These are phyloP conservation scores for Oncorhynchus kisutch DNA, from an alignment of 2,113 vertebrate genomes.

Conservation along the genomic window DNA sequence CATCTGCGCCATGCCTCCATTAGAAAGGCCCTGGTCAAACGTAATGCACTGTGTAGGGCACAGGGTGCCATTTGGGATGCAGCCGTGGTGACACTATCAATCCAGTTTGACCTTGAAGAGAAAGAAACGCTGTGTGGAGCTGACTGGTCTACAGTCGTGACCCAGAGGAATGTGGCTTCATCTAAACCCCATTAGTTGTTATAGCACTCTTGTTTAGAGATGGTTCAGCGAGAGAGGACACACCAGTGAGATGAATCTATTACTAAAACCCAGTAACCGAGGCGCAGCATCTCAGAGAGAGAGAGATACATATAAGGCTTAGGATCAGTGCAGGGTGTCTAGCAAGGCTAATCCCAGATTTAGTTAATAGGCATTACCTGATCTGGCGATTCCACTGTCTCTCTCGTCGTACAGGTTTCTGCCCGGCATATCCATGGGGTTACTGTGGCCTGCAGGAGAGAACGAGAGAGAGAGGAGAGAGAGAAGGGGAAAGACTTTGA, in stretches of 20 bases:
- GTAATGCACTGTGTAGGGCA: neutral
- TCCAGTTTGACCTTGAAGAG: neutral
- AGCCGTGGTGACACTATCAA: neutral
- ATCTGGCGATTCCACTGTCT: constrained; percentile 96
- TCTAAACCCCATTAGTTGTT: neutral
- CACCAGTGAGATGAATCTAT: neutral
- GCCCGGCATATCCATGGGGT: constrained; percentile 99
- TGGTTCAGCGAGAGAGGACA: neutral
- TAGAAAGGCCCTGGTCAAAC: neutral
- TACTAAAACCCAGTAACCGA: neutral
- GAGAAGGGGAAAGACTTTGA: neutral
- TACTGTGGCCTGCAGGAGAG: constrained; percentile 86
- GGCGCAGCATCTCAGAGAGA: neutral
- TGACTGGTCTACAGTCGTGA: too few species aligned
- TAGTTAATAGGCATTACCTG: constrained; percentile 79
- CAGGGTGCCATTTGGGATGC: too few species aligned
- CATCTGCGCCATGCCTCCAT: neutral
- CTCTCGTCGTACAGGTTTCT: constrained; percentile 87
- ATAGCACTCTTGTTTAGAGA: neutral
- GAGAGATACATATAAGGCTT: neutral
- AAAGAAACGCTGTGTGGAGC: neutral
- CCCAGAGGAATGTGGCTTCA: too few species aligned
- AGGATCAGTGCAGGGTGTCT: constrained; percentile 87
- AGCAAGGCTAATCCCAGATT: constrained; percentile 8
- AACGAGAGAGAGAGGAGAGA: too few species aligned